phyloP scores from a whole-genome alignment of 2,797 vertebrate genomes.

The Orestias chungarensis region DNA sequence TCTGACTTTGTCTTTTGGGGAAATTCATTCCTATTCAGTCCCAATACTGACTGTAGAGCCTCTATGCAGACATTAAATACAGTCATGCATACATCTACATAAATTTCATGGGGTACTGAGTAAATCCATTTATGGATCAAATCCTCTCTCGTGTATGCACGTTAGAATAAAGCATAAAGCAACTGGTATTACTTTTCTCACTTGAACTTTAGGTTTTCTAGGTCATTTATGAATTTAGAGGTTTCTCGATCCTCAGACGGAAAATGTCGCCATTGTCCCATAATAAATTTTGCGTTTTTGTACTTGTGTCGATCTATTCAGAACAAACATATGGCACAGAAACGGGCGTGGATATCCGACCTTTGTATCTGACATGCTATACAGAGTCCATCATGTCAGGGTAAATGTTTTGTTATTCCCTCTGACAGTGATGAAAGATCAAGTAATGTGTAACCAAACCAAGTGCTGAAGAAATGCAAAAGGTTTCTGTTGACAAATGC shows the following conservation, averaged over 20 bases:
- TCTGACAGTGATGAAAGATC: constrained; percentile 74
- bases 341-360: constrained; percentile 71
- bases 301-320: constrained; percentile 3
- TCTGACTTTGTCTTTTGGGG: constrained; percentile 62
- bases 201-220: constrained; percentile 31
- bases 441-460: constrained; percentile 66
- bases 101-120: constrained; percentile 62
- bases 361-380: constrained; percentile 83
- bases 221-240: constrained; percentile 41
- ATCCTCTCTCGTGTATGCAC: constrained; percentile 53
- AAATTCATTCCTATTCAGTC: constrained; percentile 64
- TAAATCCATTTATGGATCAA: constrained; percentile 71
- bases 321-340: constrained; percentile 12
- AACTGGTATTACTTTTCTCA: constrained; percentile 43
- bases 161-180: constrained; percentile 28
- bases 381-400: constrained; percentile 91
- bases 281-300: constrained; percentile 8
- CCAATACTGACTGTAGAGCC: constrained; percentile 61
- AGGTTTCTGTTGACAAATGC: constrained; percentile 68
- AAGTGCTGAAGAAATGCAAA: constrained; percentile 79
- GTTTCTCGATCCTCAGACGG: constrained; percentile 13
- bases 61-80: constrained; percentile 58
- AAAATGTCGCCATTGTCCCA: constrained; percentile 14
- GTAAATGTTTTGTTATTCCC: constrained; percentile 61
- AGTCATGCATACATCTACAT: constrained; percentile 78